A percentile compares a stretch with the other conserved stretches of the same genome.
phyloP scores from a whole-genome alignment of 2,888 invertebrate genomes.

The Heteromyza rotundicornis region DNA sequence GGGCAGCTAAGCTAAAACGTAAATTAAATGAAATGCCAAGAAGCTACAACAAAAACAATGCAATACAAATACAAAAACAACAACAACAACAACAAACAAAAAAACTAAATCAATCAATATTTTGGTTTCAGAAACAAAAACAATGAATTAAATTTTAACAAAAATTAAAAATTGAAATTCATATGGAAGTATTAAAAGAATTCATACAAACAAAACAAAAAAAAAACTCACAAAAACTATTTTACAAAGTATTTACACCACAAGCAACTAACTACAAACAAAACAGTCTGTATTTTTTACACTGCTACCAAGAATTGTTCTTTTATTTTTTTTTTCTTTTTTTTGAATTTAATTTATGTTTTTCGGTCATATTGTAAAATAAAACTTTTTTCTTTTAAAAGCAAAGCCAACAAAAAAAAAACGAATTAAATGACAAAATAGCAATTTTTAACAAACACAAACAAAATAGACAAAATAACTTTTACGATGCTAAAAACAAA shows the following conservation, averaged over 20 bases:
- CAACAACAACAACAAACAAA: neutral
- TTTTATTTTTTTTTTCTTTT: conserved; percentile 23
- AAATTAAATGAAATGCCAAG: too few relatives aligned
- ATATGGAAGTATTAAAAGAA: conserved; percentile 9
- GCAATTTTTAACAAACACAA: conserved; percentile 5
- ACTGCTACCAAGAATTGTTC: conserved; percentile 2
- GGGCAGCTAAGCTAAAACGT: neutral
- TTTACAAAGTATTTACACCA: neutral
- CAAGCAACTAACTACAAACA: neutral
- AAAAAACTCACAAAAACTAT: neutral
- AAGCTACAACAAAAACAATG: too few relatives aligned
- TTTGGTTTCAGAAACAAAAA: conserved; percentile 21
- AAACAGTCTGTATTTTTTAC: neutral
- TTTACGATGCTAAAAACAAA: conserved; percentile 21
- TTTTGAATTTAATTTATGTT: conserved; percentile 19
- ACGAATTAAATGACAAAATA: neutral
- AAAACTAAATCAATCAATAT: conserved; percentile 20
- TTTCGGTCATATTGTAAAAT: conserved; percentile 19
- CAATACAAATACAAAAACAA: neutral
- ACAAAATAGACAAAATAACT: neutral
- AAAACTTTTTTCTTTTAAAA: conserved; percentile 7
- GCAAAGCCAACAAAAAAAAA: conserved; percentile 10
- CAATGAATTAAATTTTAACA: neutral
- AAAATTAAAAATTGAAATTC: conserved; percentile 8
- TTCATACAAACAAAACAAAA: conserved; percentile 3